phyloP scores from a whole-genome alignment of 2,888 invertebrate species.

The Leptopilina syphax region DNA sequence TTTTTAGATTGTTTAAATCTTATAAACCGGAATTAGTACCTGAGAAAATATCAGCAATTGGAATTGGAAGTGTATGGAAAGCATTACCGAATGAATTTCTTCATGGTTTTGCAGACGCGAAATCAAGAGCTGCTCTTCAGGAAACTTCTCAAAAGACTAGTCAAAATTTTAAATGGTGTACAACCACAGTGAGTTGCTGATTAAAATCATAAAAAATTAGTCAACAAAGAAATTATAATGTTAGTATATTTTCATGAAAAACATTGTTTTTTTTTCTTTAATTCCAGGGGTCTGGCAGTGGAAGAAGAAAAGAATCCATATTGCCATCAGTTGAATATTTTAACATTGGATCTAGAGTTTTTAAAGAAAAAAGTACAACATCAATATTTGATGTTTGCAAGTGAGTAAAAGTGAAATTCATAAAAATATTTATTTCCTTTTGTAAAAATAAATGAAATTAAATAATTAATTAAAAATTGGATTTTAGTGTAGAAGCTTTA shows the following conservation, averaged over 20 bases:
- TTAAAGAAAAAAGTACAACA: constrained; percentile 62
- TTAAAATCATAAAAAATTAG: too few species aligned
- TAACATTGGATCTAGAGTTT: constrained; percentile 68
- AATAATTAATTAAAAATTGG: constrained; percentile 1
- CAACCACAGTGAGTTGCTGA: constrained; percentile 48
- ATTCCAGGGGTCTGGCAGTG: constrained; percentile 43
- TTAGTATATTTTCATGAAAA: too few species aligned
- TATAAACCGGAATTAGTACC: constrained; percentile 74
- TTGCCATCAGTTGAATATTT: constrained; percentile 71
- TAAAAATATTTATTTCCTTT: background rate
- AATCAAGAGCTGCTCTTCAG: constrained; percentile 57
- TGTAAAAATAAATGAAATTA: constrained; percentile 1
- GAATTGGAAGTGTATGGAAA: constrained; percentile 72
- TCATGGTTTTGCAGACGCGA: constrained; percentile 65
- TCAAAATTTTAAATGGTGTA: constrained; percentile 63
- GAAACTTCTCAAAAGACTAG: constrained; percentile 41
- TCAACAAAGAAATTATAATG: background rate
- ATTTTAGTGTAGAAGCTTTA: constrained; percentile 64
- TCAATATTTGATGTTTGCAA: constrained; percentile 70
- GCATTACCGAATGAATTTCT: constrained; percentile 66
- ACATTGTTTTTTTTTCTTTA: background rate
- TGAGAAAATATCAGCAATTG: constrained; percentile 69
- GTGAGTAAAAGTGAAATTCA: constrained; percentile 49
- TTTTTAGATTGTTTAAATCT: constrained; percentile 70
- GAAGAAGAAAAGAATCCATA: constrained; percentile 53